Base-by-base conservation (phyloP, 2,888 invertebrate genomes). In the Allolobophora icterica region DNA sequence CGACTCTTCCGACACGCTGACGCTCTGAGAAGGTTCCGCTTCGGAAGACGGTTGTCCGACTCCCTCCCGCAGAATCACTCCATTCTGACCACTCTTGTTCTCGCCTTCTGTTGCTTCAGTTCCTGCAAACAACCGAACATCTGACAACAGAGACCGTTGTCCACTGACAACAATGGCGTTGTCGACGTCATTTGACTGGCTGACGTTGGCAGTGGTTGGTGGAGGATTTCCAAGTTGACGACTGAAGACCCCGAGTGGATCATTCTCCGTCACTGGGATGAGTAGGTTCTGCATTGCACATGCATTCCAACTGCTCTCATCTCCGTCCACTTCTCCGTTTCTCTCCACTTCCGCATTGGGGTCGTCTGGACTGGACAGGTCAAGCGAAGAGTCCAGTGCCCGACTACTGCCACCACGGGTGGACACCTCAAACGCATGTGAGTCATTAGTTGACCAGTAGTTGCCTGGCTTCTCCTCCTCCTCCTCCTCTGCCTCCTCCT, bases 261-360 rank as follows among this genome's bases (percentile, higher is more conserved):
- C 98, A 95, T 98, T 98, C 94, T 97, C 97, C 0, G 98, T 97
- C 0, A 98, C 98, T 0, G 98, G 97, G 5, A 98, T 98, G 21
- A 92, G 90, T n/a, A 92, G 89, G 90, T 91, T 91, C 89, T 93
- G 92, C 17, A 71, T 35, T 3, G 92, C 92, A 89, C 92, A 92
- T 30, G 91, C 19, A 24, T 40, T 42, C 21, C 45, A 84, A 21
- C 52, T 8, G 90, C n/a, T 33, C 90, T 90, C n/a, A n/a, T n/a
- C n/a, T n/a, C n/a, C n/a, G n/a, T n/a, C n/a, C n/a, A n/a, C n/a
- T n/a, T n/a, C n/a, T 30, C 33, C 42, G 90, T 21, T 52, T 40
- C 15, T 24, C 19, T 30, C 89, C 19, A 19, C 90, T 6, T 90
- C 52, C 6, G 34, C 42, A 15, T 52, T 33, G 21, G 89, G 34